phyloP scores from a whole-genome alignment of 2,113 vertebrate species.

The Sinocyclocheilus anshuiensis region DNA sequence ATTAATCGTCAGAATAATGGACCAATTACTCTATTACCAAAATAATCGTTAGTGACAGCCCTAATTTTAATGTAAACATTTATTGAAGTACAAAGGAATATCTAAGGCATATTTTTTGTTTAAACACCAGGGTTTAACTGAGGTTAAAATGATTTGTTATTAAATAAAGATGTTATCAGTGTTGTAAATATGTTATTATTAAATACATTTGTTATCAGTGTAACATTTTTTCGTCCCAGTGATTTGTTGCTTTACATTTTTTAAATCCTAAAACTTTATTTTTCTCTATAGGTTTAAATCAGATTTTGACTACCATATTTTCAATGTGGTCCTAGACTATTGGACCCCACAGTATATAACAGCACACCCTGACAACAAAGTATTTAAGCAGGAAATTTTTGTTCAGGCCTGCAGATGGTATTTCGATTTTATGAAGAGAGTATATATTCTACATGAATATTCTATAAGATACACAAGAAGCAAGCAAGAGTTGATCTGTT shows the following conservation, averaged over 20 bases:
- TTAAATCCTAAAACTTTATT: no score
- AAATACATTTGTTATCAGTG: no score
- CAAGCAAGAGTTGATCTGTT: not conserved
- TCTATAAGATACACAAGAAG: not conserved
- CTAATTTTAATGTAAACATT: slow-evolving; percentile 5
- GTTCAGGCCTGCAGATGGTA: not conserved
- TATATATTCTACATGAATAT: not conserved
- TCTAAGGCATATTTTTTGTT: not conserved
- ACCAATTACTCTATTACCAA: no score
- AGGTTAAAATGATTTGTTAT: slow-evolving; percentile 17
- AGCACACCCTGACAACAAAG: not conserved
- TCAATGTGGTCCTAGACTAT: no score
- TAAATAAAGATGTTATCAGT: not conserved
- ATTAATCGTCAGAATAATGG: no score
- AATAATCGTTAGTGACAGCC: no score
- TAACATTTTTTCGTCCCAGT: no score
- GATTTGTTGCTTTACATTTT: no score
- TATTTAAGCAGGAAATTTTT: not conserved
- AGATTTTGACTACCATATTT: no score
- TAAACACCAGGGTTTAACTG: not conserved
- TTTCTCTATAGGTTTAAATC: no score
- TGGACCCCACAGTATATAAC: not conserved
- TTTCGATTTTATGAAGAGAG: not conserved
- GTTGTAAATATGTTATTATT: no score
- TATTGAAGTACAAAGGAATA: not conserved